Percentiles rank a stretch among this genome's conserved stretches.
Evolutionary conservation across 2,797 vertebrate genomes (phyloP).

Genomic region (Chloroceryle inda): DNA sequence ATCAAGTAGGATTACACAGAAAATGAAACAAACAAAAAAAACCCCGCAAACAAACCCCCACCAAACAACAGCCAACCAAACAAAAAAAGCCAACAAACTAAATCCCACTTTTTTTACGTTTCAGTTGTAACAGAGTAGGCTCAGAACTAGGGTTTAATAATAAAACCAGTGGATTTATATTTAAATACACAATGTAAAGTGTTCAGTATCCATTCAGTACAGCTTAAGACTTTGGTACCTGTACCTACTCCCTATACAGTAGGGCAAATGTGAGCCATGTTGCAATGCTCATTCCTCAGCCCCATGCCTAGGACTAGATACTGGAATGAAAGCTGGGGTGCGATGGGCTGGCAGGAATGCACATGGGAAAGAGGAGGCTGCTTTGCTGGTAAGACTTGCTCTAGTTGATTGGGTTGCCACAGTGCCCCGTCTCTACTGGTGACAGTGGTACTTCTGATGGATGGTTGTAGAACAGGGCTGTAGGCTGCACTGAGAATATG

Average conservation of each 20-base stretch:
- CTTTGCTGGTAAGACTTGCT: neutral
- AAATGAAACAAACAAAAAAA: neutral
- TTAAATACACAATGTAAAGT: neutral
- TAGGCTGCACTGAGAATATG: neutral
- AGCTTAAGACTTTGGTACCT: neutral
- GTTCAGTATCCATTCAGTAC: neutral
- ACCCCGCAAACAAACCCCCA: too few relatives aligned
- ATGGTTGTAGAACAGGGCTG: neutral
- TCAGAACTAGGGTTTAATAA: neutral
- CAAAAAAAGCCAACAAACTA: neutral
- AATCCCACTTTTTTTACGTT: neutral
- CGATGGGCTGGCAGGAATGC: neutral
- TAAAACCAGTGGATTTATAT: neutral
- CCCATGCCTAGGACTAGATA: neutral
- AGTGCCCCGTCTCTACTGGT: neutral
- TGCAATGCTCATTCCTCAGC: neutral
- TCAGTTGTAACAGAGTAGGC: neutral
- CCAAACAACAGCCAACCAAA: neutral
- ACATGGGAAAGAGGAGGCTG: rapidly evolving
- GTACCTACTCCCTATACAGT: too few relatives aligned
- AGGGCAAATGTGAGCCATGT: rapidly evolving
- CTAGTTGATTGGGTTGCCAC: neutral
- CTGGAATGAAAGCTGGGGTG: neutral
- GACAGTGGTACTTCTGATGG: neutral
- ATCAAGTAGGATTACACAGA: neutral